phyloP scores from a whole-genome alignment of 2,888 invertebrate species.

The Odontomyia ornata region DNA sequence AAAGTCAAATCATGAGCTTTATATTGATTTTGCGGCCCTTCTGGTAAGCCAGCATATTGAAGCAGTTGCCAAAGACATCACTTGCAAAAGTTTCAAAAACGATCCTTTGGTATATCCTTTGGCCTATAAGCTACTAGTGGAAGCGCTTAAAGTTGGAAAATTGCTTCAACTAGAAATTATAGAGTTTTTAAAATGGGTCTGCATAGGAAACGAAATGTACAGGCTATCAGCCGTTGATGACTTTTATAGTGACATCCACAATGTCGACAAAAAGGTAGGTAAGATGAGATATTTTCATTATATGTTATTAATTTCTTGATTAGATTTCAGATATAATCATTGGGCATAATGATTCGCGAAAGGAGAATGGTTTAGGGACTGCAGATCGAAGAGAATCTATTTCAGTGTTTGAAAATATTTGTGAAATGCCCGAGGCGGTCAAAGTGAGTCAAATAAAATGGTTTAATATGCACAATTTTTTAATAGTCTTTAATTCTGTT shows the following conservation, averaged over 20 bases:
- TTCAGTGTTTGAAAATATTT: constrained; percentile 60
- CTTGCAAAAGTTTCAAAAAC: neutral
- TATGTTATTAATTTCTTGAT: neutral
- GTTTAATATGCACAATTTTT: constrained; percentile 7
- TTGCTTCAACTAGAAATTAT: constrained; percentile 55
- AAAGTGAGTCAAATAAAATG: constrained; percentile 52
- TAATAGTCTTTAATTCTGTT: constrained; percentile 14
- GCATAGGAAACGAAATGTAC: constrained; percentile 57
- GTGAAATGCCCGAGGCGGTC: constrained; percentile 46
- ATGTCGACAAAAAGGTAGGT: constrained; percentile 56
- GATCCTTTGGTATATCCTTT: constrained; percentile 56
- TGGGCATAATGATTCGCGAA: neutral
- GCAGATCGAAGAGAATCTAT: constrained; percentile 58
- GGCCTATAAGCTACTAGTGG: constrained; percentile 57
- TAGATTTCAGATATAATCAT: constrained; percentile 13
- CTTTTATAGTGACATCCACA: constrained; percentile 54
- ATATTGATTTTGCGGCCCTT: constrained; percentile 58
- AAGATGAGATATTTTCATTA: neutral
- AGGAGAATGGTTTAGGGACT: neutral
- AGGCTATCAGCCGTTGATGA: constrained; percentile 54
- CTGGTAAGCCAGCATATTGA: constrained; percentile 60
- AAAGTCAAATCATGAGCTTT: constrained; percentile 55
- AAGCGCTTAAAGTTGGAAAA: constrained; percentile 54
- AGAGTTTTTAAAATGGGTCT: constrained; percentile 59
- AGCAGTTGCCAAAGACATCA: constrained; percentile 12